These are phyloP conservation scores for Frankliniella intonsa DNA, from an alignment of 2,888 invertebrate species.

Conservation along the genomic window DNA sequence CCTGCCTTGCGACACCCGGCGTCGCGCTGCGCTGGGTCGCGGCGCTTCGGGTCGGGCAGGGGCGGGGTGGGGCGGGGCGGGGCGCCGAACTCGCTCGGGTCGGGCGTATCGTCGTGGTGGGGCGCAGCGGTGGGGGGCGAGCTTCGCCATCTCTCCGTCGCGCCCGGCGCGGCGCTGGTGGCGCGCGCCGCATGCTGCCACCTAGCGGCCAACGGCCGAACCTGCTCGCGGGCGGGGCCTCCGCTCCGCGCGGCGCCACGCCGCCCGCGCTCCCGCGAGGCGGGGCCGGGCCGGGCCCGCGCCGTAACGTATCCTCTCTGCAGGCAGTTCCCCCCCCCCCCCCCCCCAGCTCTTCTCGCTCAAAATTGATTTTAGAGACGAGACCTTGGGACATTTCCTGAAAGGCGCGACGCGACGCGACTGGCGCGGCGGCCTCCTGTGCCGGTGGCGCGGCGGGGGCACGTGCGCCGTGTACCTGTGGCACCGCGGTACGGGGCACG, in stretches of 20 bases:
- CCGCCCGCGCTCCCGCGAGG: background rate
- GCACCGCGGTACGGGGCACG: conserved; percentile 32
- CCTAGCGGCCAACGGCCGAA: conserved; percentile 32
- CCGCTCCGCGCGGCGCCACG: conserved; percentile 28
- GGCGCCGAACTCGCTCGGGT: conserved; percentile 23
- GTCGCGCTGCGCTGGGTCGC: background rate
- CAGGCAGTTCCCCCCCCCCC: background rate
- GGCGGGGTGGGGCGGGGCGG: conserved; percentile 31
- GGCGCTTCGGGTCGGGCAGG: conserved; percentile 27
- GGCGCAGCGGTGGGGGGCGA: background rate
- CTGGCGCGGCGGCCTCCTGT: conserved; percentile 45
- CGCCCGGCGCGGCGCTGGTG: background rate
- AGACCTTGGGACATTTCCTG: conserved; percentile 34
- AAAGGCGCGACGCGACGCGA: conserved; percentile 28
- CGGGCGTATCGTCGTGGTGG: background rate
- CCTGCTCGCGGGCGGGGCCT: background rate
- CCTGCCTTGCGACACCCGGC: conserved; percentile 3
- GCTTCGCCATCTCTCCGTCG: background rate
- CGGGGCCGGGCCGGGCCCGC: too few species aligned
- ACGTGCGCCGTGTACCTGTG: conserved; percentile 30
- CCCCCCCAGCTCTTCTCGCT: background rate
- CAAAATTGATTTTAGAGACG: conserved; percentile 18
- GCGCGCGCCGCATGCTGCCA: conserved; percentile 31
- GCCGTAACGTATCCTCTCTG: conserved; percentile 31
- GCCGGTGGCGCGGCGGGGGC: conserved; percentile 46